Base-by-base conservation (phyloP, 2,888 invertebrate genomes). In the Pandemis corylana region DNA sequence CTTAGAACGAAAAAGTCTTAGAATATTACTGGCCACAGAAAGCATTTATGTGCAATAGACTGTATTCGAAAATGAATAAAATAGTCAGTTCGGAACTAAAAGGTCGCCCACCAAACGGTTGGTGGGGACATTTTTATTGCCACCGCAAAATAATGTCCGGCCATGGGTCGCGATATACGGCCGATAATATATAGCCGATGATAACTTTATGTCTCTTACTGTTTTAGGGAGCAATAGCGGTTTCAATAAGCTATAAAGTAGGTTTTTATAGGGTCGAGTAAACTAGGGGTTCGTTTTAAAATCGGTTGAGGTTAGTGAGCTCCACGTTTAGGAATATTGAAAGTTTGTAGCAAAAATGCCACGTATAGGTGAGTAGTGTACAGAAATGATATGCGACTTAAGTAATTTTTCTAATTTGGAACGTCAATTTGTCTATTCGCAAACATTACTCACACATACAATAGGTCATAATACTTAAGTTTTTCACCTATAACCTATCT, bases 121-220 rank as follows among this genome's bases (percentile, higher is more conserved):
- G 78, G 77, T 80, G 77, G 81, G 83, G 89, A 86, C 87, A 84
- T 85, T 88, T 89, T 89, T 89, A 89, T 86, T 84, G 83, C 85
- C 77, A 9, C 84, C 85, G 84, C 84, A 84, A 87, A 89, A 88
- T 89, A 86, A 87, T 86, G 86, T 83, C 84, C 84, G 82, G 82
- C 81, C 81, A 81, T 72, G 80, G 81, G 80, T 78, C 80, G 83
- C 78, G 75, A 80, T 81, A 82, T 77, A 76, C 78, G 79, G 77
- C 78, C 79, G 78, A 78, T 59, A 81, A 83, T 82, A 83, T 82
- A 82, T 80, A 56, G 63, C 62, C 72, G 76, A 68, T 73, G 62
- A 76, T 75, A 75, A 53, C 53, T 63, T 70, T 53, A 70, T 15
- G 70, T 64, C 62, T 36, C 51, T 51, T 62, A 51, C 62, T 53